Evolutionary conservation across 1,140 invertebrate genomes (phyloP).

Genomic region (Hypothenemus hampei): DNA sequence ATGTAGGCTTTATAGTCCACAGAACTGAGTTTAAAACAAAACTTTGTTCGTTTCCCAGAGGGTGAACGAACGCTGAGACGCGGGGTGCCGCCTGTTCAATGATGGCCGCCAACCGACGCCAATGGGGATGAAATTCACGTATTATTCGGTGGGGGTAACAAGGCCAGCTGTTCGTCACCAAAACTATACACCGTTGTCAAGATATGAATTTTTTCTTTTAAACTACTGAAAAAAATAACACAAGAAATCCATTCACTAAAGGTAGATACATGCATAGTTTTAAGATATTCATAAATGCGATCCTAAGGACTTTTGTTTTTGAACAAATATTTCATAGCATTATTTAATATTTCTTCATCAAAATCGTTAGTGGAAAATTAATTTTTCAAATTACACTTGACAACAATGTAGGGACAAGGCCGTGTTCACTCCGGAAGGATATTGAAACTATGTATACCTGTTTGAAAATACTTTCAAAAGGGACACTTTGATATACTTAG

Average conservation of each 20-base stretch:
- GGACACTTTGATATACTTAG: not conserved
- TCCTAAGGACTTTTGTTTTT: not conserved
- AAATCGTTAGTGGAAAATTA: not conserved
- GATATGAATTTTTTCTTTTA: not conserved
- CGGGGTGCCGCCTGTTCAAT: constrained; percentile 21
- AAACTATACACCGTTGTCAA: not conserved
- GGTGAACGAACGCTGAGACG: constrained; percentile 10
- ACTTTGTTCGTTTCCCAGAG: not conserved
- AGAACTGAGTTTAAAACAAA: constrained; percentile 6
- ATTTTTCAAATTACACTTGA: not conserved
- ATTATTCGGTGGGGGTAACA: constrained; percentile 17
- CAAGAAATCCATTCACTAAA: not conserved
- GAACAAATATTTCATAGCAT: not conserved
- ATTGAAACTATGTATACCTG: not conserved
- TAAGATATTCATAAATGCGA: not conserved
- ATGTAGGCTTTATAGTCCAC: constrained; percentile 9
- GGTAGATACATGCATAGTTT: not conserved
- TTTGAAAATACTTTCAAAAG: not conserved
- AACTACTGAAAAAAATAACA: not conserved
- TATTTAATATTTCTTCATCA: not conserved
- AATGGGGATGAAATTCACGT: constrained; percentile 24
- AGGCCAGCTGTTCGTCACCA: constrained; percentile 9
- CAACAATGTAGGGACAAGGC: not conserved
- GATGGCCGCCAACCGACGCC: constrained; percentile 27
- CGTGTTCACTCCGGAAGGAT: not conserved